Evolutionary conservation across 2,113 vertebrate species (phyloP).

Genomic region (Paradoxurus hermaphroditus): DNA sequence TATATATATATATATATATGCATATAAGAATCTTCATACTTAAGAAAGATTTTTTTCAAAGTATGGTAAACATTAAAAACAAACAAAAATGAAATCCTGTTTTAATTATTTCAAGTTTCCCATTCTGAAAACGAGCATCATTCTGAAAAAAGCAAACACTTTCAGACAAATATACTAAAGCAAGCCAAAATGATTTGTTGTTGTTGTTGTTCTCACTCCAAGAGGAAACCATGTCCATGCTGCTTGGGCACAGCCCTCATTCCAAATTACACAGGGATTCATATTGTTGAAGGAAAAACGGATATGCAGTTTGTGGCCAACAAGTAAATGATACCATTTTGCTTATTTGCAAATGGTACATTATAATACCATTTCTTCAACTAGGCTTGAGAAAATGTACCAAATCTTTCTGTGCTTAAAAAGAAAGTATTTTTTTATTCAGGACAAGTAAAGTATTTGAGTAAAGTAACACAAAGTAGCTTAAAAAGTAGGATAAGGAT

Average conservation of each 20-base stretch:
- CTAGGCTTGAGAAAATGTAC: not conserved
- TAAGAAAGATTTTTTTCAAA: not conserved
- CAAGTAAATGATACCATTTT: not conserved
- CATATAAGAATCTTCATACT: not conserved
- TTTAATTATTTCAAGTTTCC: not conserved
- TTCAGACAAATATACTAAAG: not conserved
- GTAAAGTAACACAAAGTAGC: not conserved
- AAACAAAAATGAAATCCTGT: not conserved
- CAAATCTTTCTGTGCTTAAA: not conserved
- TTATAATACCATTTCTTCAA: not conserved
- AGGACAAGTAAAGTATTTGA: not conserved
- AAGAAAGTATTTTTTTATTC: not conserved
- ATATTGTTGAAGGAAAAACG: not conserved
- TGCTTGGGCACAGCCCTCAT: not conserved
- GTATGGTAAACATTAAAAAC: not conserved
- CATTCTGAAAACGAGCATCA: not conserved
- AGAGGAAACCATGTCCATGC: not conserved
- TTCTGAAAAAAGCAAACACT: not conserved
- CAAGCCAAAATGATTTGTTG: not conserved
- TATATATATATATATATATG: too few relatives aligned
- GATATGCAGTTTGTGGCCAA: not conserved
- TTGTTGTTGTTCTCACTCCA: not conserved
- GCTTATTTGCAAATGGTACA: not conserved
- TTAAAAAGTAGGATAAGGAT: not conserved
- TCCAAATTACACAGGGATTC: not conserved